These are phyloP conservation scores for Phylloscopus whistleri DNA, from an alignment of 2,113 vertebrate genomes.

Conservation along the genomic window DNA sequence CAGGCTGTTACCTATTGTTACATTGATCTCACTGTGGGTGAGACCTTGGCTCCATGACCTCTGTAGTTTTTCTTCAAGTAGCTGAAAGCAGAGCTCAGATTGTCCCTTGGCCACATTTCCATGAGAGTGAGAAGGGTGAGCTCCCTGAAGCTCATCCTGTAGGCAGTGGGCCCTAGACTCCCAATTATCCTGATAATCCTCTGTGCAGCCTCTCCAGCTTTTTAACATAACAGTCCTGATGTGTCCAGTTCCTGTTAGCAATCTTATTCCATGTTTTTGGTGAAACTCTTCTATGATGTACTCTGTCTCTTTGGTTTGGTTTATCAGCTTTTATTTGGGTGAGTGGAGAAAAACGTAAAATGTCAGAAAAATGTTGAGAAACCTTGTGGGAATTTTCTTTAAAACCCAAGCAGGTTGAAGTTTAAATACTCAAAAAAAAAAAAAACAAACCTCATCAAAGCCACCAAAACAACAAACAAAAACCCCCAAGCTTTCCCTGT, in stretches of 20 bases:
- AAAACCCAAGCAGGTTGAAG: background rate
- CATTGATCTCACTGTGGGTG: accelerated
- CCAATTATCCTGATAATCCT: background rate
- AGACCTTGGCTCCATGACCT: background rate
- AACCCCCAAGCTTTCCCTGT: accelerated
- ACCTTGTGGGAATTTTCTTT: background rate
- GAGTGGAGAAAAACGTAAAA: background rate
- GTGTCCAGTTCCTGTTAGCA: background rate
- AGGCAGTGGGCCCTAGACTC: background rate
- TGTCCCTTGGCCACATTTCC: background rate
- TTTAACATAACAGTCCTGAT: background rate
- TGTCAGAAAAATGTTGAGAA: background rate
- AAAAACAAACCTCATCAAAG: background rate
- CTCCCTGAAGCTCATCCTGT: background rate
- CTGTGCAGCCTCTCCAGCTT: background rate
- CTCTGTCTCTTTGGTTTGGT: background rate
- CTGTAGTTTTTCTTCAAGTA: background rate
- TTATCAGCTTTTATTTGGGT: background rate
- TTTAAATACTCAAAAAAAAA: background rate
- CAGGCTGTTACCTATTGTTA: background rate
- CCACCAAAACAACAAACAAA: background rate
- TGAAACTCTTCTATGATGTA: background rate
- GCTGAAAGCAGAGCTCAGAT: background rate
- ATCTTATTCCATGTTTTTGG: background rate
- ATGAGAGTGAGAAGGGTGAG: background rate